Evolutionary conservation across 2,888 invertebrate genomes (phyloP), one percentile per base, ranked within the genome.

Genomic region (Cylloceria caligata): DNA sequence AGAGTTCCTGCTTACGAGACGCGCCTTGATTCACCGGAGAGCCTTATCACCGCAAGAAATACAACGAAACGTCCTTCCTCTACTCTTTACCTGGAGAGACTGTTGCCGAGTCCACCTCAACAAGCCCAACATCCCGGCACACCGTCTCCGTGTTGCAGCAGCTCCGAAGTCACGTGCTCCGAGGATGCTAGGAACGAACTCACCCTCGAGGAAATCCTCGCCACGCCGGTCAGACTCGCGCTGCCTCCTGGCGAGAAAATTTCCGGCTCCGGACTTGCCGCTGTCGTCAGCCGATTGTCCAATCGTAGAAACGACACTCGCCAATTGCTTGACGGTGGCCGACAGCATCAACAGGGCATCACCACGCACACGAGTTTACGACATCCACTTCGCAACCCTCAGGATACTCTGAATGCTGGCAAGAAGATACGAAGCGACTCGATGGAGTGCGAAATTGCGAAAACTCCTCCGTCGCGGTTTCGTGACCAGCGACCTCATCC

Each of bases 111-210:
- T 91, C 96, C 96, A 0, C 96, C 92, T 0, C 91, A 69, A 45
- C 62, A 49, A 4, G 42, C 13, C 3, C 64, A 64, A 24, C 64
- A 64, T n/a, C 39, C 21, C 24, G 39, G 39, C 2, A 16, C 42
- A n/a, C 36, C 57, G 16, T 42, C 71, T 3, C 64, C 81, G 0
- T 73, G 79, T 24, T 71, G 34, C 30, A 57, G 67, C n/a, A 83
- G 57, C 21, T 78, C 71, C 36, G 83, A 83, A 0, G 95, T 96
- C 0, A 95, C 95, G n/a, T 96, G 96, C 88, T 96, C 96, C 0
- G 96, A 96, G 86, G 96, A 96, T 90, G 95, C 95, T 3, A 95
- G 95, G 85, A 95, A 94, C 87, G 93, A 95, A 79, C 76, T 89
- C 0, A 90, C 88, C 0, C 73, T 89, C 6, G 89, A 88, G 24